Evolutionary conservation across 1,140 invertebrate species (phyloP), one percentile per base, ranked within the genome.

Genomic region (Rhyacophila brunnea): DNA sequence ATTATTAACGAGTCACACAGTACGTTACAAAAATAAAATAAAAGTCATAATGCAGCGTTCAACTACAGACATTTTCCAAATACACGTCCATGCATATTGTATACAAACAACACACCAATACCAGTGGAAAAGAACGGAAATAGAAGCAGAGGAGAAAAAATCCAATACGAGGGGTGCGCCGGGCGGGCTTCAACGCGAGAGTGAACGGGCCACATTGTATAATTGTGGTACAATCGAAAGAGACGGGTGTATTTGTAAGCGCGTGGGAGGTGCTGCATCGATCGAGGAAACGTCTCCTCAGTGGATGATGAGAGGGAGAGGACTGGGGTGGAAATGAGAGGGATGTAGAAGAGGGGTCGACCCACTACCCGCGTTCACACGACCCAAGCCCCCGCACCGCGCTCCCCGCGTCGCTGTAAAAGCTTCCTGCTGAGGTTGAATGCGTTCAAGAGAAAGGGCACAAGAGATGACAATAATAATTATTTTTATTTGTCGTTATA

Each of bases 181-280:
- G 42, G 19, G 11, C 45, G 18, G 14, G 17, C 23, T 40, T 42
- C 28, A 57, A 14, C 18, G 38, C 18, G 49, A 44, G 11, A 15
- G 46, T 42, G 48, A 36, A 23, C 20, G 56, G 51, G 11, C 17
- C n/a, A 11, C 15, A 32, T 13, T 23, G 20, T 18, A 13, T 45
- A 40, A 50, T 28, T 28, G 42, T 47, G 14, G 50, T 18, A 42
- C 38, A 48, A 34, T 15, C 32, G 32, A 54, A 18, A 35, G 53
- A 36, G 61, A 50, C 44, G 56, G 45, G 38, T 28, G 40, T 59
- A 58, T 34, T 47, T 55, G 50, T 35, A 38, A 46, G 48, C 56
- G 61, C 61, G 61, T 63, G 52, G 61, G 61, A 63, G 61, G 56
- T 51, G 61, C 61, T 63, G 61, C 56, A 63, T 63, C 61, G 61